phyloP scores from a whole-genome alignment of 2,113 vertebrate species.

The Ictidomys tridecemlineatus region DNA sequence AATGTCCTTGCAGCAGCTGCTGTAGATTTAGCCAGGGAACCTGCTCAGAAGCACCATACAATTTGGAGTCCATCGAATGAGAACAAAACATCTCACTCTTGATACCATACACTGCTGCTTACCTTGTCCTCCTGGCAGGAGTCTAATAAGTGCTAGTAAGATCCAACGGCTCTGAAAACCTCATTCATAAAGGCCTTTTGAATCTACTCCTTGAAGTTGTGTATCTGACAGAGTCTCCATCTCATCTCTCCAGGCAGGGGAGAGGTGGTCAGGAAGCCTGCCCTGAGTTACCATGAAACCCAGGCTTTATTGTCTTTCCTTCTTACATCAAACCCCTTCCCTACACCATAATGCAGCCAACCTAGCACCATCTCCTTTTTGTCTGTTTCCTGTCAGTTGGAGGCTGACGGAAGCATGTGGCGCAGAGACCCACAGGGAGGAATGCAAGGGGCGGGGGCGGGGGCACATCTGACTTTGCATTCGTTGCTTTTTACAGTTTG shows the following conservation, averaged over 20 bases:
- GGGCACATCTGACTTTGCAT: neutral
- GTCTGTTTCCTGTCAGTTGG: neutral
- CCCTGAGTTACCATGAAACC: neutral
- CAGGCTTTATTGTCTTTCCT: neutral
- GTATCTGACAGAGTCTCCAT: neutral
- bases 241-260: neutral
- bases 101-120: neutral
- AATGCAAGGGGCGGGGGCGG: too few relatives aligned
- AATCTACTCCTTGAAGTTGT: neutral
- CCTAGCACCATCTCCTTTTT: neutral
- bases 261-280: neutral
- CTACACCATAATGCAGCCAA: neutral
- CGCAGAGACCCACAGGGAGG: neutral
- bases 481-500: neutral
- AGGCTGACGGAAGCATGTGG: neutral
- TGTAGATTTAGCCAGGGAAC: neutral
- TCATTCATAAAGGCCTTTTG: constrained; percentile 28
- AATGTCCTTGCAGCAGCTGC: neutral
- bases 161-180: constrained; percentile 2
- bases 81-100: neutral
- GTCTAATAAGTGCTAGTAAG: neutral
- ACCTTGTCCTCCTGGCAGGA: constrained; percentile 1
- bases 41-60: neutral
- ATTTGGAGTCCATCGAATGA: neutral
- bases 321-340: neutral